A percentile compares a stretch with the other conserved stretches of the same genome.
Conservation (phyloP, 1,140 invertebrate species). For the Temnothorax curvispinosus region DNA sequence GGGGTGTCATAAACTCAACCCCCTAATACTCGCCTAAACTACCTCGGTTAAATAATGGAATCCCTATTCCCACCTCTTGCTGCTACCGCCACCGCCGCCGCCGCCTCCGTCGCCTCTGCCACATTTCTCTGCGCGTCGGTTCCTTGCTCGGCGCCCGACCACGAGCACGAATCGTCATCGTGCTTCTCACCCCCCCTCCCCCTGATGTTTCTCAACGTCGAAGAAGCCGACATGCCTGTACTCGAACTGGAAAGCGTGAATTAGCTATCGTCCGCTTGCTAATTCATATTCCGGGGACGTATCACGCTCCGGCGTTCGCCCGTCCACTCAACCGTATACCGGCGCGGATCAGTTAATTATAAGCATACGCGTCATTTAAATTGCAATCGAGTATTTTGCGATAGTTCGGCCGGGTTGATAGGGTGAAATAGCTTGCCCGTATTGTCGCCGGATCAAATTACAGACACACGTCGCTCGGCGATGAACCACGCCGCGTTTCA, state of each 20-base stretch:
- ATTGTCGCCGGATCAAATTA: slow-evolving; percentile 56
- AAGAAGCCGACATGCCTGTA: background rate
- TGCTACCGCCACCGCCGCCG: slow-evolving; percentile 9
- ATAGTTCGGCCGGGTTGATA: slow-evolving; percentile 31
- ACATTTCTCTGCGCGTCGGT: slow-evolving; percentile 48
- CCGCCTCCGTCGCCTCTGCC: slow-evolving; percentile 21
- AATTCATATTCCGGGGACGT: slow-evolving; percentile 35
- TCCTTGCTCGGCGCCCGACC: slow-evolving; percentile 65
- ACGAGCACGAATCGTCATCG: slow-evolving; percentile 52
- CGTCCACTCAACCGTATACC: too few relatives aligned
- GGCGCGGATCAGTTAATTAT: slow-evolving; percentile 48
- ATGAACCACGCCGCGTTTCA: slow-evolving; percentile 42
- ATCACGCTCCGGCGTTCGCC: background rate
- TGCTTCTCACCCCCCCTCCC: background rate
- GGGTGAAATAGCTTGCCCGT: slow-evolving; percentile 40
- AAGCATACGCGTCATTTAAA: slow-evolving; percentile 55
- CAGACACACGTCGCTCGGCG: slow-evolving; percentile 44
- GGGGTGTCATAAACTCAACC: slow-evolving; percentile 86
- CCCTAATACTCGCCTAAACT: slow-evolving; percentile 86
- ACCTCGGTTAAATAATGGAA: slow-evolving; percentile 86
- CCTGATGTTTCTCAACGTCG: background rate
- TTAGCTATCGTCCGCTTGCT: slow-evolving; percentile 37
- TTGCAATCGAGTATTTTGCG: slow-evolving; percentile 56
- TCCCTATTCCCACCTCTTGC: slow-evolving; percentile 82
- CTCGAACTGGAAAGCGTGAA: slow-evolving; percentile 27